Evolutionary conservation across 23 tunicate species (phyloP).

Genomic region (Phallusia fumigata): DNA sequence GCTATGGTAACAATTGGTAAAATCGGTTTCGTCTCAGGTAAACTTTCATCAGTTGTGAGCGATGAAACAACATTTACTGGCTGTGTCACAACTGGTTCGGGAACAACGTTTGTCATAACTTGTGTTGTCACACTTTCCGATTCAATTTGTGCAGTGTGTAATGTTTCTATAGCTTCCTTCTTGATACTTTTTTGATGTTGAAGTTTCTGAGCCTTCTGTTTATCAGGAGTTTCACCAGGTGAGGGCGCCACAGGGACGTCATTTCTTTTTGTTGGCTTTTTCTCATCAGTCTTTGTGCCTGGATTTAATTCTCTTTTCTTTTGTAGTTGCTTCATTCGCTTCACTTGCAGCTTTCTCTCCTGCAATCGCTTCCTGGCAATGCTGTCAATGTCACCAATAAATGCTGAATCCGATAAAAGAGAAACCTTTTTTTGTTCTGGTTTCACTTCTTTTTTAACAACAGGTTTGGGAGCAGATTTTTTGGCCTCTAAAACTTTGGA

Average conservation of each 20-base stretch:
- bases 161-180: neutral
- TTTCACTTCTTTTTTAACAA: slow-evolving; percentile 45
- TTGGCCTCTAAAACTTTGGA: slow-evolving; percentile 7
- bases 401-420: slow-evolving; percentile 41
- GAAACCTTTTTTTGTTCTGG: slow-evolving; percentile 45
- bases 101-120: neutral
- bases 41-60: neutral
- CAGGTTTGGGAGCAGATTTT: neutral
- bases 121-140: neutral
- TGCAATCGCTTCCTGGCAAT: slow-evolving; percentile 42
- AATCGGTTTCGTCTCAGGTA: neutral
- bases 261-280: slow-evolving; percentile 23
- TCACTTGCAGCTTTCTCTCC: slow-evolving; percentile 17
- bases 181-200: slow-evolving; percentile 4
- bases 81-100: too few relatives aligned
- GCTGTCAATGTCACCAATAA: slow-evolving; percentile 52
- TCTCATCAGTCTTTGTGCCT: slow-evolving; percentile 28
- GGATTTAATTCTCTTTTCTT: slow-evolving; percentile 16
- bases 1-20: neutral
- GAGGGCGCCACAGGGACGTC: slow-evolving; percentile 33
- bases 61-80: neutral
- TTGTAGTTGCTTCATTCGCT: slow-evolving; percentile 32
- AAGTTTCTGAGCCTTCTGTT: slow-evolving; percentile 18
- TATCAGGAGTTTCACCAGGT: slow-evolving; percentile 9
- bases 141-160: neutral